These are phyloP conservation scores for Whitmania pigra DNA, from an alignment of 1,140 invertebrate species.

Conservation along the genomic window DNA sequence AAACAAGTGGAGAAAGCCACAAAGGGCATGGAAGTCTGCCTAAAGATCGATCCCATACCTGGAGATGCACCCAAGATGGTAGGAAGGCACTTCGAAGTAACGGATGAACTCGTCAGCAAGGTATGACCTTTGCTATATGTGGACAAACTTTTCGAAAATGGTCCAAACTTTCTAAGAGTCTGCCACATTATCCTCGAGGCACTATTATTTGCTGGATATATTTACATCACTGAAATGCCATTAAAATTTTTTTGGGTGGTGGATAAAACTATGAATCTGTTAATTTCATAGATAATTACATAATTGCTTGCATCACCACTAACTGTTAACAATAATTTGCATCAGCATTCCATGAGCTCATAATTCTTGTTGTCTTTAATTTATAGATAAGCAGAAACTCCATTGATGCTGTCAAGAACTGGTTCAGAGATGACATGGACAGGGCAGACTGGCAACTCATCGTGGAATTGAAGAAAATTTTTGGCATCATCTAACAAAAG, in stretches of 20 bases:
- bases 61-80: slow-evolving; percentile 96
- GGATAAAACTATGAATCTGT: too few relatives aligned
- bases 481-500: slow-evolving; percentile 73
- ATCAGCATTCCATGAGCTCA: too few relatives aligned
- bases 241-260: too few relatives aligned
- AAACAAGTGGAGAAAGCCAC: slow-evolving; percentile 70
- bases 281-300: too few relatives aligned
- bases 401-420: slow-evolving; percentile 96
- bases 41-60: slow-evolving; percentile 90
- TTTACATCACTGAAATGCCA: too few relatives aligned
- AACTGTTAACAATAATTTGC: too few relatives aligned
- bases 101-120: slow-evolving; percentile 86
- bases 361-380: too few relatives aligned
- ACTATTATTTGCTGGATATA: too few relatives aligned
- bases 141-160: not conserved
- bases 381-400: slow-evolving; percentile 83
- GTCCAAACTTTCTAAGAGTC: too few relatives aligned
- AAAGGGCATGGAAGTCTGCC: slow-evolving; percentile 93
- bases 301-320: too few relatives aligned
- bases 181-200: too few relatives aligned
- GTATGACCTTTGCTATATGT: slow-evolving; percentile 47
- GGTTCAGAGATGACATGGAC: slow-evolving; percentile 89
- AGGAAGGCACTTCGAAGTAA: slow-evolving; percentile 92
- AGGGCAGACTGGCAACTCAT: slow-evolving; percentile 96
- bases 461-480: slow-evolving; percentile 93